Percentiles rank a stretch among this genome's conserved stretches.
phyloP scores from a whole-genome alignment of 2,888 invertebrate species.

The Athalia rosae region DNA sequence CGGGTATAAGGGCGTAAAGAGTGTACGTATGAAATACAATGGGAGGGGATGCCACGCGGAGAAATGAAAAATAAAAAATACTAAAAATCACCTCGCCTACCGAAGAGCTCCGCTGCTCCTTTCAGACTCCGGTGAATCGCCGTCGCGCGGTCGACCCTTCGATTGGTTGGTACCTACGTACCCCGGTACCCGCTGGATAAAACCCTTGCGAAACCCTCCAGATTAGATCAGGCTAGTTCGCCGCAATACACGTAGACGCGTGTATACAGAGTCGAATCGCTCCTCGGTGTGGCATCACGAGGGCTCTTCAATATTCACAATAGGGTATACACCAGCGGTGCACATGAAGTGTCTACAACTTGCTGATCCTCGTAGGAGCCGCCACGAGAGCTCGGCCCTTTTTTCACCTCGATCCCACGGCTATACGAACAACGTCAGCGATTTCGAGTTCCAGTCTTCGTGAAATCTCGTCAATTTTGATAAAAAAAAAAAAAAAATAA shows the following conservation, averaged over 20 bases:
- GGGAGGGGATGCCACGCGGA: neutral
- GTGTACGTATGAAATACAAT: no score
- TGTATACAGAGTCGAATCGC: conserved; percentile 17
- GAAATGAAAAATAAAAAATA: neutral
- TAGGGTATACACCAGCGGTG: conserved; percentile 19
- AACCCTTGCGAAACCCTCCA: neutral
- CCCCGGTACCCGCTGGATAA: neutral
- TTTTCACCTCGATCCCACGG: conserved; percentile 21
- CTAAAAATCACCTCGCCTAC: neutral
- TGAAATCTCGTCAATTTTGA: neutral
- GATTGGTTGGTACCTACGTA: neutral
- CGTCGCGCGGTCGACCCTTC: neutral
- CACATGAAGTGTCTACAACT: conserved; percentile 28
- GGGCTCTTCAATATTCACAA: conserved; percentile 26
- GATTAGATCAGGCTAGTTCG: conserved; percentile 16
- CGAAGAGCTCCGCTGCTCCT: neutral
- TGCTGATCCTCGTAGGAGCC: neutral
- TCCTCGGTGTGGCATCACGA: conserved; percentile 23
- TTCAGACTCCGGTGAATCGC: neutral
- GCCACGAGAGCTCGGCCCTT: neutral
- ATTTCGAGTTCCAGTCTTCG: neutral
- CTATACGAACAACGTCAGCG: conserved; percentile 7
- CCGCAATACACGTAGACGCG: neutral
- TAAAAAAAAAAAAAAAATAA: neutral
- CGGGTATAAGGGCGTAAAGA: no score